A percentile compares a stretch with the other conserved stretches of the same genome.
Conservation (phyloP, 2,113 vertebrate species). For the Podocnemis expansa region DNA sequence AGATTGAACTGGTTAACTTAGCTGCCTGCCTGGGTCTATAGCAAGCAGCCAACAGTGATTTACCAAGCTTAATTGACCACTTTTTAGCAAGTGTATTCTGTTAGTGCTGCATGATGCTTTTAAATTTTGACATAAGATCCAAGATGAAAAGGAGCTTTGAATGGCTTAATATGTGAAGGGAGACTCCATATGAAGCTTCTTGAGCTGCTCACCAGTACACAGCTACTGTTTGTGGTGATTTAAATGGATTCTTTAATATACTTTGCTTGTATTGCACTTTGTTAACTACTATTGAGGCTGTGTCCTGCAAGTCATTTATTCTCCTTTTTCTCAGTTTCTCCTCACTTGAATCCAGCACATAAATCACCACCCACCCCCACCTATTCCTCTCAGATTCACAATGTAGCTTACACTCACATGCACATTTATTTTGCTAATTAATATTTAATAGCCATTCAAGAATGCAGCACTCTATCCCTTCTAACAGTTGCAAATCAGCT, state of each 20-base stretch:
- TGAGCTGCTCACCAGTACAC: neutral
- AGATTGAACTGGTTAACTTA: constrained; percentile 24
- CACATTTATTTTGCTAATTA: constrained; percentile 39
- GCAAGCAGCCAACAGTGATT: neutral
- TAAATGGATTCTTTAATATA: constrained; percentile 1
- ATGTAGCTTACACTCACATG: constrained; percentile 23
- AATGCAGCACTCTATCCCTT: neutral
- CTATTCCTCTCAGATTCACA: neutral
- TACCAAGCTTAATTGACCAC: constrained; percentile 18
- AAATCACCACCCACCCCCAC: neutral
- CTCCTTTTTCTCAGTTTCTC: neutral
- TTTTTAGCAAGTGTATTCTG: neutral
- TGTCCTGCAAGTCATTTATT: neutral
- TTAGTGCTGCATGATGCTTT: neutral
- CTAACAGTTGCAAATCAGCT: constrained; percentile 30
- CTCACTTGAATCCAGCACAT: neutral
- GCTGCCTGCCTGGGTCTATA: neutral
- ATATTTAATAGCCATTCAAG: constrained; percentile 19
- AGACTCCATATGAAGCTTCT: neutral
- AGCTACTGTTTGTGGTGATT: neutral
- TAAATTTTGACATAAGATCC: neutral
- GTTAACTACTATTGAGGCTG: neutral
- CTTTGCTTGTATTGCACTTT: neutral
- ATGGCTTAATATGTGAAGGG: neutral
- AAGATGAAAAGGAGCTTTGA: neutral